A percentile compares a stretch with the other conserved stretches of the same genome.
phyloP scores from a whole-genome alignment of 2,113 vertebrate genomes.

The Larimichthys polyactis region DNA sequence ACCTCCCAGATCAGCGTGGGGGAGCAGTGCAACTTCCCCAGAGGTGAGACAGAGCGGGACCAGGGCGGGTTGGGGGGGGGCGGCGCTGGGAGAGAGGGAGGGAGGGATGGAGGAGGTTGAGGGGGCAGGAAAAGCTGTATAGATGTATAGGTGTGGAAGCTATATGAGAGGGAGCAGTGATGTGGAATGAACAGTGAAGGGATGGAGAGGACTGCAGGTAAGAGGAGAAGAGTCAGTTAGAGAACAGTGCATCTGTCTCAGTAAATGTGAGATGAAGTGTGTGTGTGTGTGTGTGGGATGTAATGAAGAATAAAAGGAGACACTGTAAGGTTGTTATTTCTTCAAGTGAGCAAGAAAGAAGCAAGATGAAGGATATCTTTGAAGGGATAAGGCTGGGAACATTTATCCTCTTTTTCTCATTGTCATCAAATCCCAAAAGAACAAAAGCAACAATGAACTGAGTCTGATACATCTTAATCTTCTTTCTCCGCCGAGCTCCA shows the following conservation, averaged over 20 bases:
- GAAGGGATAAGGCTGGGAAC: background rate
- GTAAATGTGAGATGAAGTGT: background rate
- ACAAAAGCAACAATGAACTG: background rate
- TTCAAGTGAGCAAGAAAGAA: background rate
- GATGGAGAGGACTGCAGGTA: constrained; percentile 21
- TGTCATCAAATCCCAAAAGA: background rate
- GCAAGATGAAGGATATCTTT: background rate
- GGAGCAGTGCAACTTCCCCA: constrained; percentile 87
- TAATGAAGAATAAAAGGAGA: background rate
- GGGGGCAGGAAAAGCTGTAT: background rate
- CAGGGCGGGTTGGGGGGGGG: too few relatives aligned
- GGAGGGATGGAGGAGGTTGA: background rate
- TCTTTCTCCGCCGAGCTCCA: background rate
- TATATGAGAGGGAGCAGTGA: constrained; percentile 20
- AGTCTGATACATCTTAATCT: background rate
- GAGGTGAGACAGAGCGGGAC: constrained; percentile 67
- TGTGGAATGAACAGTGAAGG: constrained; percentile 44
- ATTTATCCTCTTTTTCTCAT: background rate
- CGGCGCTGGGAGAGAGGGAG: too few relatives aligned
- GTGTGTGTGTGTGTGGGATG: background rate
- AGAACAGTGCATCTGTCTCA: constrained; percentile 22
- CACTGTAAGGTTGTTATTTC: background rate
- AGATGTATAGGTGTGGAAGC: constrained; percentile 13
- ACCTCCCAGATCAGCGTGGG: constrained; percentile 86
- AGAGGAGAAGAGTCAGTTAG: constrained; percentile 34